Percentiles rank a stretch among this genome's conserved stretches.
These are phyloP conservation scores for Timandra comae DNA, from an alignment of 2,888 invertebrate genomes.

Conservation along the genomic window DNA sequence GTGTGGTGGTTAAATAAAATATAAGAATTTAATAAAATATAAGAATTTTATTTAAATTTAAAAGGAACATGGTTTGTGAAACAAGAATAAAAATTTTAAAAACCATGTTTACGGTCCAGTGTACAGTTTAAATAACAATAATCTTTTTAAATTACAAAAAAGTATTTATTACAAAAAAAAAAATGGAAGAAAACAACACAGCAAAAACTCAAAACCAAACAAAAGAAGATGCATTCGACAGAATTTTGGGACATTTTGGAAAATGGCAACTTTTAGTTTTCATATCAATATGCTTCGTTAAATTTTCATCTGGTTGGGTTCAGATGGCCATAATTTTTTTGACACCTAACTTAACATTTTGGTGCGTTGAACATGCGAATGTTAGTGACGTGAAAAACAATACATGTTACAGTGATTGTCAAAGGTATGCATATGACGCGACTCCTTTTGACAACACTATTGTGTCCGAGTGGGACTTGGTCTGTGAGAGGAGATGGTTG, in stretches of 20 bases:
- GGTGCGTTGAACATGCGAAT: conserved; percentile 44
- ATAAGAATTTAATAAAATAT: too few species aligned
- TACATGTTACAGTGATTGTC: conserved; percentile 74
- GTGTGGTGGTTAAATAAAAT: too few species aligned
- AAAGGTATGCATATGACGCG: conserved; percentile 76
- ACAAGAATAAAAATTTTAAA: too few species aligned
- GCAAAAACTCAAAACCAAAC: conserved; percentile 16
- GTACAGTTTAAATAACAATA: too few species aligned
- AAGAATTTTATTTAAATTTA: too few species aligned
- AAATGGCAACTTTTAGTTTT: conserved; percentile 83
- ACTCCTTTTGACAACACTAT: conserved; percentile 82
- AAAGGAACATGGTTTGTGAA: too few species aligned
- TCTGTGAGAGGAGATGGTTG: conserved; percentile 80
- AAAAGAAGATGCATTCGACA: conserved; percentile 51
- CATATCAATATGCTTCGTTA: conserved; percentile 79
- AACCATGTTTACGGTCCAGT: too few species aligned
- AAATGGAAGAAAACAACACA: background rate
- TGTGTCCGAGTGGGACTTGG: conserved; percentile 84
- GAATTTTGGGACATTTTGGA: conserved; percentile 72
- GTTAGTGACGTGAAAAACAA: conserved; percentile 26
- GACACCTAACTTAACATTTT: conserved; percentile 78
- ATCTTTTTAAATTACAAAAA: too few species aligned
- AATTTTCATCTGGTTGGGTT: conserved; percentile 87
- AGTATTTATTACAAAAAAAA: background rate
- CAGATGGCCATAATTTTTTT: conserved; percentile 85